Evolutionary conservation across 2,797 vertebrate species (phyloP), one percentile per base, ranked within the genome.

Genomic region (Vipera ursinii): DNA sequence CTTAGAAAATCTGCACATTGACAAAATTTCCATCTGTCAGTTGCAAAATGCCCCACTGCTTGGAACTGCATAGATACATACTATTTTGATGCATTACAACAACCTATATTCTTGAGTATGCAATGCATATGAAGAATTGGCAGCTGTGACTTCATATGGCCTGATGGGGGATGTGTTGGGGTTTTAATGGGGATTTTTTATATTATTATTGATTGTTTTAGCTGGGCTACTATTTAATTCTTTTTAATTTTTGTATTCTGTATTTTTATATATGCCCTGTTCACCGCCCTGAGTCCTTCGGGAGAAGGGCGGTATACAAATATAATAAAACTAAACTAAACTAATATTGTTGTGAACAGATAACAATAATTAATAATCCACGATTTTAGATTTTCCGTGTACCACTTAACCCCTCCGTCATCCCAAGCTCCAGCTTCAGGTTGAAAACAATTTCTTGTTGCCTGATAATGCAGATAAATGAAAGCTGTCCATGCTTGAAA

Each of bases 401-500:
- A 5, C 10, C 13, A 26, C 6, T 63, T 55, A 38, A 55, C 51
- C 24, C 56, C 57, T 53, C 14, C 0, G 44, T 32, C 48, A 53
- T 85, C 6, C 22, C 51, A 87, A n/a, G 4, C 28, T 57, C 51
- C 85, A 55, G 38, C 73, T 82, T 82, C 86, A 44, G 28, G 4
- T 38, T 28, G 57, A 61, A 12, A 65, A 28, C 4, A 53, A 38
- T 17, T 13, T 0, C 3, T 89, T 86, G 82, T 95, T 93, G 7
- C 92, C 86, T 94, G 22, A 48, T 87, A 90, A 95, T 90, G 56
- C 44, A 86, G 63, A 93, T 85, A 94, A 89, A 60, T 86, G 60
- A 86, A 24, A 93, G 93, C 90, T 82, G 65, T 87, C 86, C 4
- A 0, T 17, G n/a, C n/a, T 90, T 48, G 88, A 87, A 48, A 32